Evolutionary conservation across 2,797 vertebrate species (phyloP), one percentile per base, ranked within the genome.

Genomic region (Alcedo quadribrachys): DNA sequence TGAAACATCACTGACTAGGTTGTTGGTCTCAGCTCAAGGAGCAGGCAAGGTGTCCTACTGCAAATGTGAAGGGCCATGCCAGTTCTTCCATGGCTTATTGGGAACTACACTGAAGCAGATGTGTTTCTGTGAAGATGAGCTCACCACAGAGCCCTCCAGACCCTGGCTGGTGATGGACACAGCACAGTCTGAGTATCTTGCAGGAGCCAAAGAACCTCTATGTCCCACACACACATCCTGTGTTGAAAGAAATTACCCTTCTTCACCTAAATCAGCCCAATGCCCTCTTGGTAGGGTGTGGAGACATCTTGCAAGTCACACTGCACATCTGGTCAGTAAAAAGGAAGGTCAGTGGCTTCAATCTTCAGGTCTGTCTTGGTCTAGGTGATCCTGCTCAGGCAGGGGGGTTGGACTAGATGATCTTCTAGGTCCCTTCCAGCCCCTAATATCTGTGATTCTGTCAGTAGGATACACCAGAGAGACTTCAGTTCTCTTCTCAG

Each of bases 141-240:
- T 53, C 50, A 71, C 10, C 30, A 61, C 14, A 68, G 62, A 45
- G 14, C 15, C 24, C 53, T 68, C 71, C 15, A 55, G 57, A 48
- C 12, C 25, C 25, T 5, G 2, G 15, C 13, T 46, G 54, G 24
- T 51, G 62, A 58, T 12, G 30, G 16, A 48, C 1, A 1, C 11
- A 27, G 25, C 28, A 15, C 61, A 82, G 71, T 18, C 40, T 57
- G 33, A 75, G 21, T 1, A 0, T 16, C 11, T 3, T 3, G 2
- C 28, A 83, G 58, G 21, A 68, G 24, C 28, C 33, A 51, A 53
- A 60, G 40, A 18, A 46, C 12, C 8, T 89, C 45, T 57, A 13
- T 2, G 6, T 42, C 22, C 8, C 9, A 7, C 0, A 3, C 5
- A 25, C 8, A 42, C 40, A 18, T 35, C 30, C 33, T 45, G 3